phyloP scores from a whole-genome alignment of 2,888 invertebrate species.

The Caenorhabditis sp. region DNA sequence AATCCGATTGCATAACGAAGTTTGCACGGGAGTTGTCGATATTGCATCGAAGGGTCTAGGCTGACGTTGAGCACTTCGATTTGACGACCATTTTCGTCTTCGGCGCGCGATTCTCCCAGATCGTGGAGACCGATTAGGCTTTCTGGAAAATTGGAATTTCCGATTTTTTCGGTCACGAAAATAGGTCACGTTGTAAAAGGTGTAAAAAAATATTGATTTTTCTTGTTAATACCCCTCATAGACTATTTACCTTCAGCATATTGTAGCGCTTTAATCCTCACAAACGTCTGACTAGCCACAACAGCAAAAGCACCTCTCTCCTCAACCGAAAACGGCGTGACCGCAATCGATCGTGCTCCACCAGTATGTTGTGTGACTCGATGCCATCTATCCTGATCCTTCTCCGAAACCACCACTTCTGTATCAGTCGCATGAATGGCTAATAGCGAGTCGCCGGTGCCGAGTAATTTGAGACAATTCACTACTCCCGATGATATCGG shows the following conservation, averaged over 20 bases:
- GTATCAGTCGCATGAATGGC: constrained; percentile 38
- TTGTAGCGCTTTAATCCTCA: constrained; percentile 46
- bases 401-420: constrained; percentile 50
- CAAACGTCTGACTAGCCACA: constrained; percentile 39
- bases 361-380: constrained; percentile 47
- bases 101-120: constrained; percentile 42
- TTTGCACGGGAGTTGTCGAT: constrained; percentile 50
- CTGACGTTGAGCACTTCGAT: constrained; percentile 45
- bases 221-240: no score
- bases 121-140: constrained; percentile 49
- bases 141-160: constrained; percentile 18
- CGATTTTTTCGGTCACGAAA: background rate
- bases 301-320: constrained; percentile 47
- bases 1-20: constrained; percentile 48
- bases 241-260: constrained; percentile 38
- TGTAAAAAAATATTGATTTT: no score
- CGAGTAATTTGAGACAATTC: constrained; percentile 37
- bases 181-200: background rate
- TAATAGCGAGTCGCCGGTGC: constrained; percentile 41
- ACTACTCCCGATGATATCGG: constrained; percentile 44
- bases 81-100: constrained; percentile 40
- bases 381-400: constrained; percentile 52
- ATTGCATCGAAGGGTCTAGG: constrained; percentile 52
- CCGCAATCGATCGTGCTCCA: constrained; percentile 46
- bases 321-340: constrained; percentile 40